Evolutionary conservation across 2,888 invertebrate species (phyloP).

Genomic region (Steinernema carpocapsae): DNA sequence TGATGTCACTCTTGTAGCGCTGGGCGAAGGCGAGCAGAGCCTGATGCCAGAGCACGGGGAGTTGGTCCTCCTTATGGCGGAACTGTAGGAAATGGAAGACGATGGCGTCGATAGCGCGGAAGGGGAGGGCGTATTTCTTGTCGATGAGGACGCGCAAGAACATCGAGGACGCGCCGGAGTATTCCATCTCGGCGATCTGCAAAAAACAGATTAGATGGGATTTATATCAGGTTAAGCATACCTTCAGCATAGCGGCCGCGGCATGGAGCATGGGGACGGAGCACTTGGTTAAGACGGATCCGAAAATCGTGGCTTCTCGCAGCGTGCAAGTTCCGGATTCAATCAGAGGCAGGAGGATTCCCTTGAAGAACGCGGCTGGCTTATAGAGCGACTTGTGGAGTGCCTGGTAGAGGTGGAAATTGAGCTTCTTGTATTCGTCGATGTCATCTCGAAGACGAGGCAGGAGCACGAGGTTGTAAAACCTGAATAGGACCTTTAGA

Average conservation of each 20-base stretch:
- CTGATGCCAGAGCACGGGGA: constrained; percentile 98
- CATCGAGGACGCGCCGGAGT: constrained; percentile 92
- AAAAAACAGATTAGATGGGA: constrained; percentile 69
- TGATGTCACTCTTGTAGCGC: constrained; percentile 91
- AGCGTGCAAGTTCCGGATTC: constrained; percentile 90
- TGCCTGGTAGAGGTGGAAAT: constrained; percentile 94
- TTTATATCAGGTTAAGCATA: constrained; percentile 28
- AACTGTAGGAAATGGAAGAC: constrained; percentile 91
- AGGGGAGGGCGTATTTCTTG: constrained; percentile 96
- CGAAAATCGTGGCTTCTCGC: constrained; percentile 91
- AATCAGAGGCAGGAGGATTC: constrained; percentile 75
- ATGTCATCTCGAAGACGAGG: constrained; percentile 91
- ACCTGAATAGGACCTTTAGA: constrained; percentile 71
- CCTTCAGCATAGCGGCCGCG: constrained; percentile 80
- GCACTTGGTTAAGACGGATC: constrained; percentile 84
- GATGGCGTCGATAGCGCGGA: constrained; percentile 88
- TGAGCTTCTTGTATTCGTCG: constrained; percentile 89
- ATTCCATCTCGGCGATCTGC: constrained; percentile 96
- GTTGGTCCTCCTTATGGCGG: constrained; percentile 70
- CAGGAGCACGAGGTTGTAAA: constrained; percentile 88
- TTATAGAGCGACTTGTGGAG: constrained; percentile 90
- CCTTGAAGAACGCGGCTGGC: constrained; percentile 98
- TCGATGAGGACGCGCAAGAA: constrained; percentile 90
- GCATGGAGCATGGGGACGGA: constrained; percentile 94
- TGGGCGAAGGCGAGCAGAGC: constrained; percentile 89